Percentiles rank a stretch among this genome's conserved stretches.
Evolutionary conservation across 2,797 vertebrate species (phyloP).

Genomic region (Clarias laeviceps): DNA sequence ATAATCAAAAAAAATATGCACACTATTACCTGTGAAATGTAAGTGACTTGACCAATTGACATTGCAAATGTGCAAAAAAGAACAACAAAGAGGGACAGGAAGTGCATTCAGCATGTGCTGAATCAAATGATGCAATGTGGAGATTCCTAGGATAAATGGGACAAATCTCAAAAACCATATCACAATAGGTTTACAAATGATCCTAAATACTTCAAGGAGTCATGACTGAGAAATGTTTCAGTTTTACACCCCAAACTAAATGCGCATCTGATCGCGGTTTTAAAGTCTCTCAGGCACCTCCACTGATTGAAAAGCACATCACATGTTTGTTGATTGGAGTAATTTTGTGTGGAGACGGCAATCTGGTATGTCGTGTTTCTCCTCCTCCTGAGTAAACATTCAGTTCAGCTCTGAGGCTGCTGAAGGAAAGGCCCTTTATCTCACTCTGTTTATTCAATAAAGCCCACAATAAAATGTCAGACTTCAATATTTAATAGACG

Average conservation of each 20-base stretch:
- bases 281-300: background rate
- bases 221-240: background rate
- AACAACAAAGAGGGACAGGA: too few species aligned
- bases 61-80: too few species aligned
- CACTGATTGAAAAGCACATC: background rate
- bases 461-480: constrained; percentile 29
- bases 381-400: background rate
- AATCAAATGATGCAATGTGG: too few species aligned
- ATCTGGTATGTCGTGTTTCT: background rate
- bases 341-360: background rate
- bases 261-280: background rate
- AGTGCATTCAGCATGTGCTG: too few species aligned
- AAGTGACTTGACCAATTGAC: too few species aligned
- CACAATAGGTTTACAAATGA: background rate
- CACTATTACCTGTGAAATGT: background rate
- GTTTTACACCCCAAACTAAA: background rate
- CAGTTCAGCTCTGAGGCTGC: background rate
- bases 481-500: constrained; percentile 23
- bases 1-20: background rate
- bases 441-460: constrained; percentile 31
- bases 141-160: too few species aligned
- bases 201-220: background rate
- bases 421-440: background rate
- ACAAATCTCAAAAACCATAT: too few species aligned
- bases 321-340: background rate